These are phyloP conservation scores for Zapus hudsonius DNA, from an alignment of 2,113 vertebrate genomes.

Conservation along the genomic window DNA sequence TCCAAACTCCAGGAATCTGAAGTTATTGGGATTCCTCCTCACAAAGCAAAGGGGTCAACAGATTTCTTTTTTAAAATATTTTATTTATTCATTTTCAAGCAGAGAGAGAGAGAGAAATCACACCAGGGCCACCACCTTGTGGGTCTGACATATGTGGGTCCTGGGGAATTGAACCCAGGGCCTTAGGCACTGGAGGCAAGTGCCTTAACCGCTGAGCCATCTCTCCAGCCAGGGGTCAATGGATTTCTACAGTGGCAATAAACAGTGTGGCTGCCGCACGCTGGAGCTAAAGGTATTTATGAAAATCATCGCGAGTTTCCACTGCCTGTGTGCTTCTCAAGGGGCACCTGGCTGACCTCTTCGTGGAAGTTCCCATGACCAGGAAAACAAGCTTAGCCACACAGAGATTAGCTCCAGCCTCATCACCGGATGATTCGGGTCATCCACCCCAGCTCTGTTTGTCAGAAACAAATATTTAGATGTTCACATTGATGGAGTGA, in stretches of 20 bases:
- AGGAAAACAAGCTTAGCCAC: not conserved
- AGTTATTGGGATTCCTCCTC: not conserved
- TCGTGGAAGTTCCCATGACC: not conserved
- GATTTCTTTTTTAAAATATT: no score
- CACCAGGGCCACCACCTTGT: no score
- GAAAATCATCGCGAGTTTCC: not conserved
- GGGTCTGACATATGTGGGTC: no score
- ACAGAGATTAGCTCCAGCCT: accelerated
- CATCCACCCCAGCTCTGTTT: conserved; percentile 2
- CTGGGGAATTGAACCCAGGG: no score
- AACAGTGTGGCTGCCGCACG: not conserved
- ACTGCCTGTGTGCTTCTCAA: accelerated
- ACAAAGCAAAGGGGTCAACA: not conserved
- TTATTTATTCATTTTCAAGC: no score
- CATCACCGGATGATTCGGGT: not conserved
- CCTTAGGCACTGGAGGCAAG: no score
- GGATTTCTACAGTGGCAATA: not conserved
- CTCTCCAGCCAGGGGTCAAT: not conserved
- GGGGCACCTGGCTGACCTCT: not conserved
- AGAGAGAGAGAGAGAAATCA: no score
- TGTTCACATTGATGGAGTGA: not conserved
- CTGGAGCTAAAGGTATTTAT: not conserved
- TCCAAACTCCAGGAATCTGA: not conserved
- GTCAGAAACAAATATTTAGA: conserved; percentile 62
- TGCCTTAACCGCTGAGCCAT: no score